phyloP scores from a whole-genome alignment of 2,113 vertebrate genomes.

The Myxocyprinus asiaticus region DNA sequence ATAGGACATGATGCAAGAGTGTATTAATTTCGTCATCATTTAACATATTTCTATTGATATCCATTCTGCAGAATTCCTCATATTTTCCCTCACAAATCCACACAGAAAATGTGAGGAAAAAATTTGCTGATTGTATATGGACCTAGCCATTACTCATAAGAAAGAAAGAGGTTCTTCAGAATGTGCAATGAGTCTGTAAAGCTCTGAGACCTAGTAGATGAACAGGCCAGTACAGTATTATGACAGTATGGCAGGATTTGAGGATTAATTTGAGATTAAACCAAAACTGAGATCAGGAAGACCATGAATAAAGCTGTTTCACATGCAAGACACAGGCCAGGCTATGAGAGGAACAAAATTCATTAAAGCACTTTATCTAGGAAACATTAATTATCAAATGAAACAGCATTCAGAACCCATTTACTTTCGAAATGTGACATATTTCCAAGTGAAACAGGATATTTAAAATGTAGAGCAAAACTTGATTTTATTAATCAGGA shows the following conservation, averaged over 20 bases:
- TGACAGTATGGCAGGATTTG: constrained; percentile 25
- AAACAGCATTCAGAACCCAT: no score
- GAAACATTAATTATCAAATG: neutral
- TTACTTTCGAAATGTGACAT: no score
- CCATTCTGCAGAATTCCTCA: neutral
- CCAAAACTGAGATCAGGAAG: constrained; percentile 21
- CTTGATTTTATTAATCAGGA: no score
- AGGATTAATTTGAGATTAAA: constrained; percentile 41
- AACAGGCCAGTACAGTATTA: constrained; percentile 23
- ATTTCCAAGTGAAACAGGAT: no score
- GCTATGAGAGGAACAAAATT: constrained; percentile 9
- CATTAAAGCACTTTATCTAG: neutral
- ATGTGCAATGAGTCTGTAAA: constrained; percentile 5
- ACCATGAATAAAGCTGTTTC: constrained; percentile 22
- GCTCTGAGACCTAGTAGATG: constrained; percentile 15
- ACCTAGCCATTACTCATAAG: constrained; percentile 1
- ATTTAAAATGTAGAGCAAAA: no score
- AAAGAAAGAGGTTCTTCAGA: constrained; percentile 21
- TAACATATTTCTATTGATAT: neutral
- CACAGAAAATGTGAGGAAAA: no score
- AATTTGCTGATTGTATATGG: no score
- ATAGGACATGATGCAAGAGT: neutral
- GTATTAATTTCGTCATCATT: neutral
- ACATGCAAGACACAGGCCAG: constrained; percentile 20
- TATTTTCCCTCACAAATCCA: neutral